Evolutionary conservation across 2,113 vertebrate species (phyloP), one percentile per base, ranked within the genome.

Genomic region (Hucho hucho): DNA sequence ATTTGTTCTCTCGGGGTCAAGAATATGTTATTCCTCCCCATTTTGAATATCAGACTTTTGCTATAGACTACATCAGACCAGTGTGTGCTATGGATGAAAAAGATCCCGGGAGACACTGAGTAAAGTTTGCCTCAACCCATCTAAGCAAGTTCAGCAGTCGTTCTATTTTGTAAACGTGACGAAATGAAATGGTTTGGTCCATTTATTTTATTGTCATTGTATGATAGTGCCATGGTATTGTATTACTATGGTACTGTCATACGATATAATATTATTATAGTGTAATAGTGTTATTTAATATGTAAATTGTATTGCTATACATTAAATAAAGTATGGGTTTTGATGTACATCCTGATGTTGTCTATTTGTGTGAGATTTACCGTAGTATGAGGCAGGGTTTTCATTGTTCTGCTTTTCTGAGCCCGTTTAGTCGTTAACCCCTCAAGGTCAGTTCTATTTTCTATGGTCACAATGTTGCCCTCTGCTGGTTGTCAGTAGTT

Each of bases 281-380:
- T 90, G 84, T 95, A 92, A 95, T 96, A 94, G 94, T 97, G 95
- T 95, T 96, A 96, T 96, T 96, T 96, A 96, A 97, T 95, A 96
- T 94, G 93, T 96, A 93, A 93, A 95, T 93, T 97, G 95, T 96
- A 96, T 96, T 96, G 93, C 94, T 95, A 94, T 96, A 95, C 95
- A 94, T 94, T 92, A 95, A 96, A 96, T 97, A 96, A 97, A 96
- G 94, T 96, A 95, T 97, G 95, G 91, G 93, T 96, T 96, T 95
- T 93, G 95, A 94, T 95, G 94, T 95, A 93, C 90, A 89, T 71
- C 71, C 65, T 74, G 74, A 74, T 88, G 70, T 87, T 73, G 68
- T 26, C 53, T 61, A 66, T 75, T 71, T 76, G 75, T 58, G 26
- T 20, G 11, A 63, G 65, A 32, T 20, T 28, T 13, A 67, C 16